Evolutionary conservation across 1,140 invertebrate genomes (phyloP), one percentile per base, ranked within the genome.

Genomic region (Cotesia vestalis): DNA sequence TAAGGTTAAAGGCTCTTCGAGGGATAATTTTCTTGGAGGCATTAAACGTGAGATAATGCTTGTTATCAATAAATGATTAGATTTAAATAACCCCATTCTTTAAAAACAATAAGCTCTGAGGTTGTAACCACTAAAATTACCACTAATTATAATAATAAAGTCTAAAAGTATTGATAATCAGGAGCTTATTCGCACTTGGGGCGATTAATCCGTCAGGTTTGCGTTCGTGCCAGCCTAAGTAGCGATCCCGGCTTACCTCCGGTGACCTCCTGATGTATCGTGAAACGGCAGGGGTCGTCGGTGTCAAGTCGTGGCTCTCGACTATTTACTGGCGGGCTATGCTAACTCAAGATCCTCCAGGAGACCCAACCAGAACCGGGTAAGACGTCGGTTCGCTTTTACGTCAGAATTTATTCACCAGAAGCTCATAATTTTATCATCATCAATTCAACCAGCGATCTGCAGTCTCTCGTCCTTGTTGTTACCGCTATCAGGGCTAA

Each of bases 241-340:
- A 81, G 80, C 79, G 75, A 72, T 79, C 75, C 67, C 75, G 77
- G 72, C 75, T 75, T 79, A 79, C 76, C 51, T 55, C 40, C 74
- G 59, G 75, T 78, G 79, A 79, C 79, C 78, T 76, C 77, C 79
- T 79, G 78, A 79, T 81, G 80, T 81, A 81, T 80, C 79, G 78
- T 66, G 80, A 79, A 81, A 81, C 80, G 78, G 61, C 80, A 75
- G 35, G 75, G 80, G 80, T 81, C 80, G 81, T 27, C 62, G 76
- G 73, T 80, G 80, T 81, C 80, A 81, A 81, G 75, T 81, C 80
- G 80, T 81, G 80, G 73, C 77, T 73, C 69, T 64, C 72, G 69
- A 73, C 69, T 62, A 53, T 46, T 46, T 46, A 46, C 40, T 46
- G 40, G 6, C 11, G 40, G 40, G 40, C 40, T 46, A 46, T 2